Evolutionary conservation across 2,797 vertebrate genomes (phyloP).

Genomic region (Lacerta viridis): DNA sequence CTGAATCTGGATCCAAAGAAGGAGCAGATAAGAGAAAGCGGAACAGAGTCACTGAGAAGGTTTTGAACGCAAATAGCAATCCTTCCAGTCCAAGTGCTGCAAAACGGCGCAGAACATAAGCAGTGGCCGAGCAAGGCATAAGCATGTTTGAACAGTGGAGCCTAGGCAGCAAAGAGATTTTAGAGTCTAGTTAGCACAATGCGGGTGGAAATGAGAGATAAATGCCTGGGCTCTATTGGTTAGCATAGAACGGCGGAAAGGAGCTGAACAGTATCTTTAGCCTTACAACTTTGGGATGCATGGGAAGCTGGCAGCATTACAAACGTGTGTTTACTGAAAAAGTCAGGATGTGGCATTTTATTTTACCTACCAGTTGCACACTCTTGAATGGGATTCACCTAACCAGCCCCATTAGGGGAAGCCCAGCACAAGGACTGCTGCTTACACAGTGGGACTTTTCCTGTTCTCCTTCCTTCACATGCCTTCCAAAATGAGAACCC

Average conservation of each 20-base stretch:
- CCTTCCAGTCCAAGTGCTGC: constrained; percentile 89
- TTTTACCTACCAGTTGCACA: not conserved
- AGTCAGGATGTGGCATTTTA: constrained; percentile 16
- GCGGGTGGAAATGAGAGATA: not conserved
- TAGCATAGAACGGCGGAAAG: rapidly evolving
- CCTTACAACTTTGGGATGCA: not conserved
- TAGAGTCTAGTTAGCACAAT: not conserved
- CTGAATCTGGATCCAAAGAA: constrained; percentile 85
- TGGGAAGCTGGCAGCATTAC: not conserved
- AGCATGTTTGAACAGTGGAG: not conserved
- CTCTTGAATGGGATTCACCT: not conserved
- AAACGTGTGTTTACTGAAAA: not conserved
- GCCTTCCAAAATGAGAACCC: too few relatives aligned
- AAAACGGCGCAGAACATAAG: constrained; percentile 86
- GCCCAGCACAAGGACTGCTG: too few relatives aligned
- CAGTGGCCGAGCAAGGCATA: not conserved
- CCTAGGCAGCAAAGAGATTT: constrained; percentile 19
- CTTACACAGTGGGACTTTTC: too few relatives aligned
- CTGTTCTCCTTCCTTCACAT: too few relatives aligned
- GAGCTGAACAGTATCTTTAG: not conserved
- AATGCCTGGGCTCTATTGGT: rapidly evolving
- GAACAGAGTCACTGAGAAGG: constrained; percentile 89
- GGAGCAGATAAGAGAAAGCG: constrained; percentile 88
- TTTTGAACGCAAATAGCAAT: constrained; percentile 86
- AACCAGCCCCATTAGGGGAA: too few relatives aligned